Evolutionary conservation across 1,140 invertebrate species (phyloP), one percentile per base, ranked within the genome.

Genomic region (Aphelenchoides fujianensis): DNA sequence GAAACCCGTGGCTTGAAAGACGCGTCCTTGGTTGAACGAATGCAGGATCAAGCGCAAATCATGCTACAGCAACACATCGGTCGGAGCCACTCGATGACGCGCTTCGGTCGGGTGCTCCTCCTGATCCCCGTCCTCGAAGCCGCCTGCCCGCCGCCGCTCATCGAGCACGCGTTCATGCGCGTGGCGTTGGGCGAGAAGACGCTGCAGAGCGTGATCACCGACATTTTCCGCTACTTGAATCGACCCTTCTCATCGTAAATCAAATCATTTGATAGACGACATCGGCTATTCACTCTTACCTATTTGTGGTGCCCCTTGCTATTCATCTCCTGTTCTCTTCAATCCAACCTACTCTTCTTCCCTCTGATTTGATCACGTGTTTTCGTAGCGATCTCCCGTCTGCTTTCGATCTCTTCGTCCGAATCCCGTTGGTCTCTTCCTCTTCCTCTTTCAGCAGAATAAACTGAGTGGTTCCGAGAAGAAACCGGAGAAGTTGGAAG

Each of bases 11-110:
- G 93, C 7, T 87, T 97, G 27, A 95, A 95, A 84, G 94, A 97
- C 84, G 91, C 92, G 0, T 89, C 91, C n/a, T 93, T 96, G 86
- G 94, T 98, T 27, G 95, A 98, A 85, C 93, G 92, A 82, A 88
- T 98, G 0, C 95, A 98, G 86, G 95, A 98, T 86, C 96, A 98
- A 85, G 95, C 95, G 0, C 95, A 98, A 86, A 89, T 94, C 0
- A 96, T 95, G 93, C 85, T 97, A 7, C 90, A 91, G 67, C 93
- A 96, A 85, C 93, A 96, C 83, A 90, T 91, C 5, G 87, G 91
- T 73, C 89, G 90, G 0, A 91, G 92, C 79, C 90, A 93, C 75
- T 90, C 89, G 1, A 7, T 88, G 92, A 86, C 86, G 75, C 75
- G 84, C 74, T 98, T 97, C 83, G 95, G 95, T 0, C 87, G 94